These are phyloP conservation scores for Dicyrtomina minuta DNA, from an alignment of 2,888 invertebrate species.

Conservation along the genomic window DNA sequence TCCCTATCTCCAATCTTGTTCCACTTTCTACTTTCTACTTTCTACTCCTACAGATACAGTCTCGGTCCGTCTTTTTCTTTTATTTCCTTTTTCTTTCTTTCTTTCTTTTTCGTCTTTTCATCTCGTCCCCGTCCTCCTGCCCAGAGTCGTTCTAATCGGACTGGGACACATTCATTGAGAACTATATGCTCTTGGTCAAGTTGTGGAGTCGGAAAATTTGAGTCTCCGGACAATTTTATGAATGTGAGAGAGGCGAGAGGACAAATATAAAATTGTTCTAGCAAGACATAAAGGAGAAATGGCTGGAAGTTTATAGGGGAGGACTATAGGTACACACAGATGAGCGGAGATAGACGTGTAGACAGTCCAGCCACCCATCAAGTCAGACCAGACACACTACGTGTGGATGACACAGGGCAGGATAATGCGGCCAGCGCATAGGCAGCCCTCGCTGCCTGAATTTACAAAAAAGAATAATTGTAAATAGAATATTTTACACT, in stretches of 20 bases:
- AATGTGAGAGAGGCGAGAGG: not conserved
- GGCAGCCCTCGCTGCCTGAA: no score
- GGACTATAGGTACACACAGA: not conserved
- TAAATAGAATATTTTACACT: no score
- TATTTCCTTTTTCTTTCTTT: not conserved
- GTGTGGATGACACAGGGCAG: no score
- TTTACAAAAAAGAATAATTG: no score
- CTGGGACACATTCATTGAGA: no score
- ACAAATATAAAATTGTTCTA: not conserved
- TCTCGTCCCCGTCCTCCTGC: not conserved
- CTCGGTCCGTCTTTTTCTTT: not conserved
- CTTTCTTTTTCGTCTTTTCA: not conserved
- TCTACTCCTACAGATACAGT: not conserved
- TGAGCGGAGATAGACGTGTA: no score
- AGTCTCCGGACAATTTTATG: slow-evolving; percentile 9
- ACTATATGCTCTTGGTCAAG: no score
- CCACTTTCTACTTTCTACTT: not conserved
- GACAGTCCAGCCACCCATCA: no score
- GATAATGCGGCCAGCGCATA: no score
- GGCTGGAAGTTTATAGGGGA: not conserved
- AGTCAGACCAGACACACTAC: no score
- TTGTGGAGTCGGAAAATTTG: no score
- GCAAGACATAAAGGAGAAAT: not conserved
- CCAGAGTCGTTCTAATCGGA: not conserved
- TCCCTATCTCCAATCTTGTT: not conserved